These are phyloP conservation scores for Pseudococcus longispinus DNA, from an alignment of 2,888 invertebrate genomes.

Conservation along the genomic window DNA sequence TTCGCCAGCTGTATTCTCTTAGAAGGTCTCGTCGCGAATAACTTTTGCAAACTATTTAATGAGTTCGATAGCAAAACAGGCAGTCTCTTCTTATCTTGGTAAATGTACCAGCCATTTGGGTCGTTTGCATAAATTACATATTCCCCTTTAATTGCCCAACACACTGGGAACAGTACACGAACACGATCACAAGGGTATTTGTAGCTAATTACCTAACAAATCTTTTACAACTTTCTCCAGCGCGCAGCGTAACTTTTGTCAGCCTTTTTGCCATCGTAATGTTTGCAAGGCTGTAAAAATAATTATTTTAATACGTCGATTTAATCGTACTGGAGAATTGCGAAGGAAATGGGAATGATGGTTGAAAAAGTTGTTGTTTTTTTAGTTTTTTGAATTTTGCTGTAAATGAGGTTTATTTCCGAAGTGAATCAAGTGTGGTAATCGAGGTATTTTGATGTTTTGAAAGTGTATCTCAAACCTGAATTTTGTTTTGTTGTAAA, in stretches of 20 bases:
- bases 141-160: slow-evolving; percentile 56
- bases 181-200: slow-evolving; percentile 55
- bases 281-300: slow-evolving; percentile 1
- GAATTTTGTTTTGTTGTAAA: no score
- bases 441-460: no score
- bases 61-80: slow-evolving; percentile 53
- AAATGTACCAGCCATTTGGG: slow-evolving; percentile 52
- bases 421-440: not conserved
- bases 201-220: slow-evolving; percentile 56
- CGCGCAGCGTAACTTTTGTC: slow-evolving; percentile 43
- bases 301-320: slow-evolving; percentile 25
- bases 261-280: not conserved
- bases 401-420: no score
- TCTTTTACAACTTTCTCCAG: slow-evolving; percentile 48
- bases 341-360: not conserved
- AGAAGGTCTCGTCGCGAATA: slow-evolving; percentile 49
- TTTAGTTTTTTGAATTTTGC: not conserved
- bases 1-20: slow-evolving; percentile 28
- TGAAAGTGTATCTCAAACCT: no score
- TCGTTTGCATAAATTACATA: slow-evolving; percentile 56
- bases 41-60: slow-evolving; percentile 53
- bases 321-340: not conserved
- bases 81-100: slow-evolving; percentile 55
- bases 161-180: slow-evolving; percentile 49
- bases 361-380: not conserved